These are phyloP conservation scores for Pachycephala philippinensis DNA, from an alignment of 2,113 vertebrate species.

Conservation along the genomic window DNA sequence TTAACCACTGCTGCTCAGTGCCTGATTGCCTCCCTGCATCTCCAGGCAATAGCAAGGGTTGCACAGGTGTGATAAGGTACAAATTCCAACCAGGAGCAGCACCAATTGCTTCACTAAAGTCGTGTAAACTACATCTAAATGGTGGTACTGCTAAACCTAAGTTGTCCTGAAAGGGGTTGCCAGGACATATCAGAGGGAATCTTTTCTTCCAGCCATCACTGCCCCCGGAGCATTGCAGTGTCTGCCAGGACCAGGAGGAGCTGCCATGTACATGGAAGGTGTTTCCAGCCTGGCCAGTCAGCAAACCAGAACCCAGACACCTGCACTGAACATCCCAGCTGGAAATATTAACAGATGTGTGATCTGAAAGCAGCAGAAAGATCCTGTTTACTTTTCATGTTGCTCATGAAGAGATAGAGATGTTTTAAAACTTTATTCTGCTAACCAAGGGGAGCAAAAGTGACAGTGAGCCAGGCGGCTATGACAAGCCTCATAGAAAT, in stretches of 20 bases:
- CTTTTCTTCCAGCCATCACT: neutral
- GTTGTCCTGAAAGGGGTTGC: neutral
- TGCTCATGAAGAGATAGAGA: neutral
- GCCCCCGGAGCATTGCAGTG: neutral
- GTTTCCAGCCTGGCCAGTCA: neutral
- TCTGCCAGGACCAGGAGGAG: neutral
- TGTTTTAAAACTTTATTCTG: neutral
- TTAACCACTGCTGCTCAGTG: neutral
- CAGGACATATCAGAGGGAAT: neutral
- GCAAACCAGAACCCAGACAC: neutral
- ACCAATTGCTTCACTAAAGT: neutral
- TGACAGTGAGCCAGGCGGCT: neutral
- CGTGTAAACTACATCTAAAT: neutral
- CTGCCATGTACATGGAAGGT: neutral
- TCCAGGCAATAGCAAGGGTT: neutral
- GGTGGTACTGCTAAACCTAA: neutral
- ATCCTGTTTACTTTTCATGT: neutral
- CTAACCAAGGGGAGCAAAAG: neutral
- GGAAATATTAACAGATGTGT: neutral
- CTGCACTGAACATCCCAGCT: fast-evolving
- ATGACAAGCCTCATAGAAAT: neutral
- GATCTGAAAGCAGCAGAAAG: neutral
- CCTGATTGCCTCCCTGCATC: neutral
- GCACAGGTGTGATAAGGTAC: neutral
- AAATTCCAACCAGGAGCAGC: neutral